These are phyloP conservation scores for Lithophane socia DNA, from an alignment of 2,888 invertebrate genomes.

Conservation along the genomic window DNA sequence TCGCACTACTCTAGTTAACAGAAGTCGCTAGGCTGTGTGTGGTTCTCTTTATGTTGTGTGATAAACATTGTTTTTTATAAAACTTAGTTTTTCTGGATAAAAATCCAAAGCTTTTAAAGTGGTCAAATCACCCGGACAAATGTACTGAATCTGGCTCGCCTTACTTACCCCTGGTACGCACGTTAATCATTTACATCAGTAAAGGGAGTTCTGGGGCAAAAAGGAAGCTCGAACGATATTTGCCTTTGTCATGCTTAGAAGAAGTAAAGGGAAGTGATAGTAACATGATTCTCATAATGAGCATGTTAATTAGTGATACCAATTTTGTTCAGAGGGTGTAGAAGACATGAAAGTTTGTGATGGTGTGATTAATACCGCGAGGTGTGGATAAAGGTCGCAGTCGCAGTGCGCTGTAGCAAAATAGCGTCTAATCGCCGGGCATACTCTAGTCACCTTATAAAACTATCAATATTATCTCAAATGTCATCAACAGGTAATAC, in stretches of 20 bases:
- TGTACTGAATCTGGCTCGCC: background rate
- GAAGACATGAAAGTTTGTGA: background rate
- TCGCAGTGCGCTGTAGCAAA: conserved; percentile 2
- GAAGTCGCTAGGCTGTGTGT: no score
- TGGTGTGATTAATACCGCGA: background rate
- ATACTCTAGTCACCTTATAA: background rate
- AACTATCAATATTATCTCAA: background rate
- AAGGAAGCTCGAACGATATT: background rate
- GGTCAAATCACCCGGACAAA: background rate
- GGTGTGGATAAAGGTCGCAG: background rate
- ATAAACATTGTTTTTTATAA: background rate
- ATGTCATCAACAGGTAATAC: background rate
- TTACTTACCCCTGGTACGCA: background rate
- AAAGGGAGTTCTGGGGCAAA: background rate
- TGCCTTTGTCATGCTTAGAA: background rate
- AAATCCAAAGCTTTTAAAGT: background rate
- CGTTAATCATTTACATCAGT: background rate
- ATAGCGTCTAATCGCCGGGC: background rate
- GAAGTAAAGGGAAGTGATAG: background rate
- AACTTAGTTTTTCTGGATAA: background rate
- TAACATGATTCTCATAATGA: background rate
- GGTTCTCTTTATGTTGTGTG: background rate
- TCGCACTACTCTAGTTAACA: no score
- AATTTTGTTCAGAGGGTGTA: background rate
- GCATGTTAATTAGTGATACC: background rate